These are phyloP conservation scores for Microcaecilia unicolor DNA, from an alignment of 2,797 vertebrate genomes.

Conservation along the genomic window DNA sequence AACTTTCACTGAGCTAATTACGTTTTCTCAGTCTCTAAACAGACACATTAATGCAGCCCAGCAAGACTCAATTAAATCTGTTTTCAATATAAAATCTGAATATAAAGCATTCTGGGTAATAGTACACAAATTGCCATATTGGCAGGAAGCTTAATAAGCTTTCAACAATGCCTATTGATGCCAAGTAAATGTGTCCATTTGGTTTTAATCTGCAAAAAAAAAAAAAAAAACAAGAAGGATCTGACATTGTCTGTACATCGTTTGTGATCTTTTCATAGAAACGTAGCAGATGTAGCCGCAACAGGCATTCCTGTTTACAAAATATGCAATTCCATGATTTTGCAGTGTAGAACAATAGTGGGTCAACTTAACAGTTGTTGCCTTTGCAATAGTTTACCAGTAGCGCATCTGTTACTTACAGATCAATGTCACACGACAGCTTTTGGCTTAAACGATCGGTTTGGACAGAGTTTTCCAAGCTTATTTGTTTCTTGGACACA, in stretches of 20 bases:
- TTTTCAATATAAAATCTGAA: conserved; percentile 50
- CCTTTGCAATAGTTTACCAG: no score
- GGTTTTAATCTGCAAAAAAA: conserved; percentile 29
- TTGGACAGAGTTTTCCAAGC: no score
- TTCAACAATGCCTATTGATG: conserved; percentile 37
- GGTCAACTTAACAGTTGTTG: no score
- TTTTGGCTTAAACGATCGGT: no score
- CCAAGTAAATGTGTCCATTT: conserved; percentile 29
- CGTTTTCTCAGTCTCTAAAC: conserved; percentile 57
- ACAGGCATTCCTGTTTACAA: no score
- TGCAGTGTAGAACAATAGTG: no score
- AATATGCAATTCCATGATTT: no score
- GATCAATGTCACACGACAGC: no score
- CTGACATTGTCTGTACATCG: conserved; percentile 7
- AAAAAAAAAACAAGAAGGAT: no score
- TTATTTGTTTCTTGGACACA: no score
- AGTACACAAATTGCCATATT: conserved; percentile 47
- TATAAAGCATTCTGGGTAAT: conserved; percentile 52
- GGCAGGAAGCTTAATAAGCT: conserved; percentile 36
- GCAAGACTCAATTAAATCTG: conserved; percentile 54
- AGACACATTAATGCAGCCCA: conserved; percentile 54
- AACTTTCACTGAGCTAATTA: conserved; percentile 57
- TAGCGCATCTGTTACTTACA: no score
- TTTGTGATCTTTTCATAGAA: conserved; percentile 24
- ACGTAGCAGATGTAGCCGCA: conserved; percentile 19